phyloP scores from a whole-genome alignment of 2,113 vertebrate species.

The Porphyrio hochstetteri region DNA sequence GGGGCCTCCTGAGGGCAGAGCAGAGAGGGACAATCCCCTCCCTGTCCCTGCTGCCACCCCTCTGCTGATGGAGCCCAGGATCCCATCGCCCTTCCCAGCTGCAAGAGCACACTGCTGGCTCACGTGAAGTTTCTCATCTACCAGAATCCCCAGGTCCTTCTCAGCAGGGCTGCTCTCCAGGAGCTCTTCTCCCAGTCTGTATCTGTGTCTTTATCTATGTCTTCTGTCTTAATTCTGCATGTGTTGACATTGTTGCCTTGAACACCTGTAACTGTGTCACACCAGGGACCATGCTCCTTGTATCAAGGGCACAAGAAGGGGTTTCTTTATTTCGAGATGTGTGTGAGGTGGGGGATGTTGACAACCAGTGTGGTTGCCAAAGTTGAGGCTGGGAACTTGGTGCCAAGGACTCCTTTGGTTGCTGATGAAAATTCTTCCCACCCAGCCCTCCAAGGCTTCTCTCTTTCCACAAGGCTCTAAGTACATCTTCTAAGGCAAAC shows the following conservation, averaged over 20 bases:
- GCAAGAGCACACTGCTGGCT: too few relatives aligned
- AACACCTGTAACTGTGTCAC: neutral
- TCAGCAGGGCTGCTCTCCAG: too few relatives aligned
- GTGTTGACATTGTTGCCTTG: fast-evolving
- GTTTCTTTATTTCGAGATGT: neutral
- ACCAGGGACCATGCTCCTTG: neutral
- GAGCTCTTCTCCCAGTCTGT: too few relatives aligned
- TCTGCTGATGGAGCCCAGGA: too few relatives aligned
- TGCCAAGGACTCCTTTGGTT: neutral
- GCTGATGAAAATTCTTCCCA: neutral
- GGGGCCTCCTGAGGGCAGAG: too few relatives aligned
- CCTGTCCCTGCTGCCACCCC: too few relatives aligned
- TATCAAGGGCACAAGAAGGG: neutral
- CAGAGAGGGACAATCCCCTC: too few relatives aligned
- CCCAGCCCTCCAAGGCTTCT: neutral
- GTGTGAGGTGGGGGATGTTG: neutral
- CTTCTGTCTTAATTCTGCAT: fast-evolving
- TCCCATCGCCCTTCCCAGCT: too few relatives aligned
- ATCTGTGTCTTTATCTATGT: too few relatives aligned
- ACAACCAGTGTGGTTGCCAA: fast-evolving
- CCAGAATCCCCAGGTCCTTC: too few relatives aligned
- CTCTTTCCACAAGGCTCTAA: neutral
- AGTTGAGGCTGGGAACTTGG: neutral
- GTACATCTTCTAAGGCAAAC: neutral
- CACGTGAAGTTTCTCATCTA: too few relatives aligned